A percentile compares a stretch with the other conserved stretches of the same genome.
These are phyloP conservation scores for Pseudochirops corinnae DNA, from an alignment of 2,797 vertebrate species.

Conservation along the genomic window DNA sequence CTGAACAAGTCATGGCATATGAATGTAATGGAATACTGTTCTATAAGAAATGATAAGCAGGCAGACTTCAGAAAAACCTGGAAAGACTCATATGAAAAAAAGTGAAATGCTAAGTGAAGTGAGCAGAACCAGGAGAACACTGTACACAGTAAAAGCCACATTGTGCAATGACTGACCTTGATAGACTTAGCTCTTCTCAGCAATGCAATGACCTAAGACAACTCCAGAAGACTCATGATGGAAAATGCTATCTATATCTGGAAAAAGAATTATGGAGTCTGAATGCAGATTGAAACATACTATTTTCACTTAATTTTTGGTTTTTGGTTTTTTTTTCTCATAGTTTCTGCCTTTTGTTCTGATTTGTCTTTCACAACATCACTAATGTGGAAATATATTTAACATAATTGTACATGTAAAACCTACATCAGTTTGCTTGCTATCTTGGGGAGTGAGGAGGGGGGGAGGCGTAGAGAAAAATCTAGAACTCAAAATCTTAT, in stretches of 20 bases:
- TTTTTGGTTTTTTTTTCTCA: not conserved
- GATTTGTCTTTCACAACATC: not conserved
- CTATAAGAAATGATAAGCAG: not conserved
- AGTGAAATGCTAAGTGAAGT: not conserved
- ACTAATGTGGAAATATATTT: not conserved
- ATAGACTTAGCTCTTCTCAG: not conserved
- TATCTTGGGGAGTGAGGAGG: not conserved
- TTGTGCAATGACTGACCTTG: not conserved
- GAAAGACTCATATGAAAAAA: not conserved
- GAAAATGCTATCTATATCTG: not conserved
- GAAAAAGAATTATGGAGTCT: not conserved
- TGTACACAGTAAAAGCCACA: not conserved
- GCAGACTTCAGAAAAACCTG: not conserved
- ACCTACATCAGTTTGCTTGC: not conserved
- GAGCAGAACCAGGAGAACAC: not conserved
- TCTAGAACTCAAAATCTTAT: not conserved
- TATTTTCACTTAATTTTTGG: not conserved
- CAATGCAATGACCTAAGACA: not conserved
- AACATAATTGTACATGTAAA: not conserved
- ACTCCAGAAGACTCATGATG: not conserved
- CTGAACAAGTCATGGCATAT: not conserved
- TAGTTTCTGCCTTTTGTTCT: not conserved
- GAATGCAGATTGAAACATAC: not conserved
- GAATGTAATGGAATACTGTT: not conserved
- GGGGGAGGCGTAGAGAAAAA: not conserved